These are phyloP conservation scores for Corythucha ciliata DNA, from an alignment of 2,888 invertebrate genomes.

Conservation along the genomic window DNA sequence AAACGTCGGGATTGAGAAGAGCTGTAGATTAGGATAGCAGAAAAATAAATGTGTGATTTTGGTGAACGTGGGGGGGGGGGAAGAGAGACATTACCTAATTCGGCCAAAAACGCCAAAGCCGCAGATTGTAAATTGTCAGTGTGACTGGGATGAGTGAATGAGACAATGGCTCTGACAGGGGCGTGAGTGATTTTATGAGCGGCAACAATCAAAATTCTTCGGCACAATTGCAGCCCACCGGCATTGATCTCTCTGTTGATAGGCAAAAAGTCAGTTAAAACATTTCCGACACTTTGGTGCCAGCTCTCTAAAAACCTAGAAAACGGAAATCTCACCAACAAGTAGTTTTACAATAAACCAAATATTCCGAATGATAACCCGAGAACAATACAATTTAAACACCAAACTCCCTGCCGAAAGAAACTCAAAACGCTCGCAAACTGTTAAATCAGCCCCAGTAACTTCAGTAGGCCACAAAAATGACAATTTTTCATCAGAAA, in stretches of 20 bases:
- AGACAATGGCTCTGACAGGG: constrained; percentile 68
- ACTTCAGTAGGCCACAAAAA: no score
- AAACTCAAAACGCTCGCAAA: no score
- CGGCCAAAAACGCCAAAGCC: constrained; percentile 30
- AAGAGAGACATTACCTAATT: constrained; percentile 46
- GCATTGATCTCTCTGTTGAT: constrained; percentile 59
- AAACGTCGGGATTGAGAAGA: constrained; percentile 68
- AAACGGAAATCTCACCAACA: no score
- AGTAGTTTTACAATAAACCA: no score
- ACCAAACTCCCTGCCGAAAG: no score
- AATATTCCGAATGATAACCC: no score
- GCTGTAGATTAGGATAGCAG: constrained; percentile 45
- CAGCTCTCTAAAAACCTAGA: neutral
- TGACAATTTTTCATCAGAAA: no score
- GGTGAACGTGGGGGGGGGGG: neutral
- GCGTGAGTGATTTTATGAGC: constrained; percentile 63
- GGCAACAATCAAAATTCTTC: constrained; percentile 54
- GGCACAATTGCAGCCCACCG: constrained; percentile 82
- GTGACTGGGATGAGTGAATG: constrained; percentile 47
- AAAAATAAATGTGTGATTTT: neutral
- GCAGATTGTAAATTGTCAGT: constrained; percentile 31
- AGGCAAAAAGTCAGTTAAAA: constrained; percentile 9
- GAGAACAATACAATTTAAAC: no score
- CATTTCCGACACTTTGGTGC: constrained; percentile 26
- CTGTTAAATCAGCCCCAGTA: no score